Evolutionary conservation across 2,797 vertebrate species (phyloP).

Genomic region (Diglossa cyanea): DNA sequence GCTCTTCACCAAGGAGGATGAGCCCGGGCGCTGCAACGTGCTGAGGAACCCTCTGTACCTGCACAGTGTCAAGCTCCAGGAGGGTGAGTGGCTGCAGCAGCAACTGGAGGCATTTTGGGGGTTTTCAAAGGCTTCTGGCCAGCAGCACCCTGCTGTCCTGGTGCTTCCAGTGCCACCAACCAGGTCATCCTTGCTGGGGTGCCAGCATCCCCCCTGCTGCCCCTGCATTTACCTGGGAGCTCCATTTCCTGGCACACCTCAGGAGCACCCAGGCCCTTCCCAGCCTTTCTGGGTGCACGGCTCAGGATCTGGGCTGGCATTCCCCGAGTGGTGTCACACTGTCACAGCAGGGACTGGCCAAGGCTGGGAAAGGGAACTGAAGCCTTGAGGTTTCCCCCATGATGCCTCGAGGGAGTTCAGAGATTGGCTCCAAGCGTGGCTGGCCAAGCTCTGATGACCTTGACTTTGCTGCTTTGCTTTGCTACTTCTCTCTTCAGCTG

Average conservation of each 20-base stretch:
- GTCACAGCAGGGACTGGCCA: accelerated
- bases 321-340: neutral
- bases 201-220: neutral
- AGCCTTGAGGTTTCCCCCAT: neutral
- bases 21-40: slow-evolving; percentile 88
- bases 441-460: neutral
- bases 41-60: slow-evolving; percentile 92
- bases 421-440: neutral
- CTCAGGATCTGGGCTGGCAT: neutral
- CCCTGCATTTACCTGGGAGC: neutral
- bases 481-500: neutral
- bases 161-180: neutral
- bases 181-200: neutral
- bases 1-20: slow-evolving; percentile 92
- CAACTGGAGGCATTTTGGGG: accelerated
- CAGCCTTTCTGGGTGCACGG: neutral
- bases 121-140: neutral
- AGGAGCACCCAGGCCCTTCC: too few species aligned
- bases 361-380: neutral
- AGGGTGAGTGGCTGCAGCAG: slow-evolving; percentile 78
- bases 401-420: neutral
- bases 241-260: neutral
- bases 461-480: neutral
- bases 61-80: slow-evolving; percentile 86
- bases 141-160: neutral